Conservation (phyloP, 1,140 invertebrate species). For the Conus betulinus region DNA sequence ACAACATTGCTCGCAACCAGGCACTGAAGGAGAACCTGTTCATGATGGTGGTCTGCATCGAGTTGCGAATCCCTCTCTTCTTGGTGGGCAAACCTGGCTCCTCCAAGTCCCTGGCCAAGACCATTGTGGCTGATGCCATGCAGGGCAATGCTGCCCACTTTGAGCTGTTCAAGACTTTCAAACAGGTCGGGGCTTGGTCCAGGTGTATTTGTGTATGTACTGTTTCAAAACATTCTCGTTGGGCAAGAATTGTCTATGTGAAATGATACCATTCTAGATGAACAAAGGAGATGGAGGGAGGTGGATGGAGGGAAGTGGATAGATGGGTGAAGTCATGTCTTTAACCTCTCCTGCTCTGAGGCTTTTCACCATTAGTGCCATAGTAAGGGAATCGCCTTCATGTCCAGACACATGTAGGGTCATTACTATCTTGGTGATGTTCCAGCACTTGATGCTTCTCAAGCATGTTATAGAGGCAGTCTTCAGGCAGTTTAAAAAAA, state of each 20-base stretch:
- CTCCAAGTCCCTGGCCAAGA: slow-evolving; percentile 71
- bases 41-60: slow-evolving; percentile 71
- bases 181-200: slow-evolving; percentile 48
- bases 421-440: too few relatives aligned
- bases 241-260: neutral
- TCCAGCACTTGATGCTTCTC: too few relatives aligned
- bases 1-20: slow-evolving; percentile 69
- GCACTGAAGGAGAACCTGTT: slow-evolving; percentile 72
- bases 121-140: slow-evolving; percentile 71
- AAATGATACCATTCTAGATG: too few relatives aligned
- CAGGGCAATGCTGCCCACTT: slow-evolving; percentile 57
- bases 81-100: slow-evolving; percentile 72
- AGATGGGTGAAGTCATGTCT: too few relatives aligned
- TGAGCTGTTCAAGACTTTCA: slow-evolving; percentile 62
- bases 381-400: too few relatives aligned
- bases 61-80: slow-evolving; percentile 69
- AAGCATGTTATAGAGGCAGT: too few relatives aligned
- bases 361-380: too few relatives aligned
- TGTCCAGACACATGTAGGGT: too few relatives aligned
- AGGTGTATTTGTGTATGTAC: slow-evolving; percentile 2
- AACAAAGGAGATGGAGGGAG: too few relatives aligned
- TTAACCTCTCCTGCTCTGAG: too few relatives aligned
- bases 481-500: too few relatives aligned
- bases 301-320: too few relatives aligned
- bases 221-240: neutral